A percentile compares a stretch with the other conserved stretches of the same genome.
phyloP scores from a whole-genome alignment of 2,888 invertebrate species.

The Trachelus iudaicus region DNA sequence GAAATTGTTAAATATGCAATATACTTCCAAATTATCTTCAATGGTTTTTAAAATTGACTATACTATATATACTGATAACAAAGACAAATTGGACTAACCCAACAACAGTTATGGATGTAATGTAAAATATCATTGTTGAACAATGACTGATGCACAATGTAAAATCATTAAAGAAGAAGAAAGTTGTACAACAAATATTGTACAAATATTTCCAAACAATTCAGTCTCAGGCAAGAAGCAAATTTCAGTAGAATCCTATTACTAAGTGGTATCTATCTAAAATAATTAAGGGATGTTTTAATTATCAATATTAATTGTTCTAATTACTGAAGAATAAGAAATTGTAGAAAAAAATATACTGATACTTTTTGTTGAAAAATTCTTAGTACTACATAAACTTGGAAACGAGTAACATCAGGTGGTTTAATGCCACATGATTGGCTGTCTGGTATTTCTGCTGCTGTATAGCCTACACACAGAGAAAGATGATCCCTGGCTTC shows the following conservation, averaged over 20 bases:
- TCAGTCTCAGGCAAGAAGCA: neutral
- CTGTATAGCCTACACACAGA: neutral
- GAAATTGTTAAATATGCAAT: neutral
- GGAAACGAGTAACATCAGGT: neutral
- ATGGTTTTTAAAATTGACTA: neutral
- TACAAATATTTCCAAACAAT: neutral
- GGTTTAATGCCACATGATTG: conserved; percentile 9
- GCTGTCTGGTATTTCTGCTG: conserved; percentile 15
- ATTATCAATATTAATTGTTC: neutral
- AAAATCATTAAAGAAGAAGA: neutral
- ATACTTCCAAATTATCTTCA: neutral
- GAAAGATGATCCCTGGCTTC: conserved; percentile 15
- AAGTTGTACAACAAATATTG: neutral
- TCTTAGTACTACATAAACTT: neutral
- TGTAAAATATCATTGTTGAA: neutral
- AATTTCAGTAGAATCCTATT: neutral
- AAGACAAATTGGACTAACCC: neutral
- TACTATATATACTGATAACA: neutral
- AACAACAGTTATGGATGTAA: neutral
- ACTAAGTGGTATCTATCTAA: neutral
- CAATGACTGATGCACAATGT: neutral
- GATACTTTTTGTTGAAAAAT: neutral
- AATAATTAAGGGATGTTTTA: neutral
- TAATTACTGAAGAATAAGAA: conserved; percentile 21
- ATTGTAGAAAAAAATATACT: neutral